Evolutionary conservation across 2,888 invertebrate species (phyloP).

Genomic region (Philonicus albiceps): DNA sequence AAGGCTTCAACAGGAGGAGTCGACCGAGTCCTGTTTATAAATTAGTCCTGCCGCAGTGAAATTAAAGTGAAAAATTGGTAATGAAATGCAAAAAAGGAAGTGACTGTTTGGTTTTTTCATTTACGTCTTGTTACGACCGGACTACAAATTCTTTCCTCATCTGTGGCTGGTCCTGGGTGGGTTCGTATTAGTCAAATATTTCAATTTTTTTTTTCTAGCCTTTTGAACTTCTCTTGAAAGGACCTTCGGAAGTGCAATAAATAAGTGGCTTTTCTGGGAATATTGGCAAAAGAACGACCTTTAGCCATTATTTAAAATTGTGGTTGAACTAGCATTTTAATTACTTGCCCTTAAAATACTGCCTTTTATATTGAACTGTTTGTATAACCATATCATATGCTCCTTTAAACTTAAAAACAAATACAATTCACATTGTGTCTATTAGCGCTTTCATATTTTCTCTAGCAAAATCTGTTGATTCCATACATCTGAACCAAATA

Average conservation of each 20-base stretch:
- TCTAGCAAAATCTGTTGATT: too few relatives aligned
- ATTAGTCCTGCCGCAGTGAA: constrained; percentile 34
- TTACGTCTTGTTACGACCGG: not conserved
- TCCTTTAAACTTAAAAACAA: too few relatives aligned
- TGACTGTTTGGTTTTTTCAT: constrained; percentile 27
- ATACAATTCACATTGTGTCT: too few relatives aligned
- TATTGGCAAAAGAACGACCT: not conserved
- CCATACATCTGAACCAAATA: too few relatives aligned
- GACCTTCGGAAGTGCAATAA: not conserved
- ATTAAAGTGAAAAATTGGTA: constrained; percentile 39
- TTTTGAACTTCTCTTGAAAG: not conserved
- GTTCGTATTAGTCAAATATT: not conserved
- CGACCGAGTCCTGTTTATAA: constrained; percentile 32
- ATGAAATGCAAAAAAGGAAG: constrained; percentile 32
- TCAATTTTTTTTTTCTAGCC: not conserved
- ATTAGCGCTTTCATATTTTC: too few relatives aligned
- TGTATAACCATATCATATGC: too few relatives aligned
- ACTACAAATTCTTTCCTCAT: not conserved
- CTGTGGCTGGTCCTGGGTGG: not conserved
- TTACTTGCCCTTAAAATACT: not conserved
- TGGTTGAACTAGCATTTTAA: not conserved
- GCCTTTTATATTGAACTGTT: too few relatives aligned
- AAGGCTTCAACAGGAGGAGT: not conserved
- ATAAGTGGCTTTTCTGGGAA: not conserved
- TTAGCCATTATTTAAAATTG: not conserved